Percentiles rank a stretch among this genome's conserved stretches.
phyloP scores from a whole-genome alignment of 2,113 vertebrate genomes.

The Noctilio leporinus region DNA sequence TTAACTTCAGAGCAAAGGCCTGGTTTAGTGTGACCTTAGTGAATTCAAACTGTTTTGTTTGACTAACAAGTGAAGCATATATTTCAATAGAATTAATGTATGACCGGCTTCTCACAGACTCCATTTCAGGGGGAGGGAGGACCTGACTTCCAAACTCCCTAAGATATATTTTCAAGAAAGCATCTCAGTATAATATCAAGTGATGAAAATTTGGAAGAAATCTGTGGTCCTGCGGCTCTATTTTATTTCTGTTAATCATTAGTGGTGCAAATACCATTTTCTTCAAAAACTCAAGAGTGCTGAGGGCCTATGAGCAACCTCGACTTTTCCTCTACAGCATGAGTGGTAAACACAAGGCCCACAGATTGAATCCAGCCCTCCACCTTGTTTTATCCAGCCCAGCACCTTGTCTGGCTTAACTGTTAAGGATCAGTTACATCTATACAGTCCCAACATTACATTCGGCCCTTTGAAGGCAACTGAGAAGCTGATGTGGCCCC shows the following conservation, averaged over 20 bases:
- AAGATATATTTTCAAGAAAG: not conserved
- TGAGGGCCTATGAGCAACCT: not conserved
- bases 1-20: constrained; percentile 77
- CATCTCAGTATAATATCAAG: not conserved
- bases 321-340: not conserved
- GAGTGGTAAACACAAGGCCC: too few relatives aligned
- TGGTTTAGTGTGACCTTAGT: constrained; percentile 72
- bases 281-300: not conserved
- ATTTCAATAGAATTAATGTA: constrained; percentile 74
- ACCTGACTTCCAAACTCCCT: not conserved
- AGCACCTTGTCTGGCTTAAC: too few relatives aligned
- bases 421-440: too few relatives aligned
- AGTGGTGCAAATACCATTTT: not conserved
- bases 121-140: not conserved
- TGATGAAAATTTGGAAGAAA: not conserved
- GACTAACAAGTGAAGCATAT: constrained; percentile 75
- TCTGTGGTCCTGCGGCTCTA: not conserved
- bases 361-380: too few relatives aligned
- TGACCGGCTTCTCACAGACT: constrained; percentile 26
- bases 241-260: not conserved
- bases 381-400: too few relatives aligned
- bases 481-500: too few relatives aligned
- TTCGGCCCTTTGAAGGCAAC: too few relatives aligned
- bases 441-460: too few relatives aligned
- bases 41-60: constrained; percentile 75